Percentiles rank a stretch among this genome's conserved stretches.
These are phyloP conservation scores for Diplodus sargus DNA, from an alignment of 2,797 vertebrate genomes.

Conservation along the genomic window DNA sequence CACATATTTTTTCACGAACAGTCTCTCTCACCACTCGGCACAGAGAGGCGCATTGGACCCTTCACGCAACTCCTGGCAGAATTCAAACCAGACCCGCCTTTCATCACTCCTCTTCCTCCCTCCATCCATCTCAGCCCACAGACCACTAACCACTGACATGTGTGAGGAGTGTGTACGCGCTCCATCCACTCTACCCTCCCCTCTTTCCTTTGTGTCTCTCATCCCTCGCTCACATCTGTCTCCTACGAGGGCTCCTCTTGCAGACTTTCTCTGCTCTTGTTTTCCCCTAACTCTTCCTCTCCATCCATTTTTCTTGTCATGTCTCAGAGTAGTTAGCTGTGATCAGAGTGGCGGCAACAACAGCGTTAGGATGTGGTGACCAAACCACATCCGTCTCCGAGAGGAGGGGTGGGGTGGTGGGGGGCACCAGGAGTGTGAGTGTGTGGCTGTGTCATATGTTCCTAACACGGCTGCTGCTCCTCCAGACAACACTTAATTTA, in stretches of 20 bases:
- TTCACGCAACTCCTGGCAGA: constrained; percentile 74
- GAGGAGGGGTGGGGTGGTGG: background rate
- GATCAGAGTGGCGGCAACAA: constrained; percentile 55
- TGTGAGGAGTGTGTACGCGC: constrained; percentile 78
- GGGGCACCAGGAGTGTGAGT: constrained; percentile 3
- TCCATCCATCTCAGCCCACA: constrained; percentile 71
- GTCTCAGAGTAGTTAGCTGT: constrained; percentile 53
- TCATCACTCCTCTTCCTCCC: constrained; percentile 67
- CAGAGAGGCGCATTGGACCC: constrained; percentile 48
- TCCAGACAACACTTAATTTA: constrained; percentile 10
- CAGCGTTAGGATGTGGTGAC: constrained; percentile 71
- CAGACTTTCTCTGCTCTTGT: constrained; percentile 54
- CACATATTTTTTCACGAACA: constrained; percentile 34
- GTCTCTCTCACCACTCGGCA: constrained; percentile 35
- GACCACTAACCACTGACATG: constrained; percentile 86
- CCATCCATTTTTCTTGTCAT: constrained; percentile 44
- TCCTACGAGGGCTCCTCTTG: constrained; percentile 22
- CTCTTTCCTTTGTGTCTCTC: constrained; percentile 44
- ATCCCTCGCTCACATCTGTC: constrained; percentile 61
- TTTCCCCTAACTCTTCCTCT: constrained; percentile 19
- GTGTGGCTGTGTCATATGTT: constrained; percentile 57
- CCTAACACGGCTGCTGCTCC: constrained; percentile 45
- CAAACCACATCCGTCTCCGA: constrained; percentile 73
- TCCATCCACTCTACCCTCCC: constrained; percentile 53
- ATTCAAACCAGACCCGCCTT: constrained; percentile 82